Evolutionary conservation across 1,140 invertebrate genomes (phyloP), one percentile per base, ranked within the genome.

Genomic region (Wasmannia auropunctata): DNA sequence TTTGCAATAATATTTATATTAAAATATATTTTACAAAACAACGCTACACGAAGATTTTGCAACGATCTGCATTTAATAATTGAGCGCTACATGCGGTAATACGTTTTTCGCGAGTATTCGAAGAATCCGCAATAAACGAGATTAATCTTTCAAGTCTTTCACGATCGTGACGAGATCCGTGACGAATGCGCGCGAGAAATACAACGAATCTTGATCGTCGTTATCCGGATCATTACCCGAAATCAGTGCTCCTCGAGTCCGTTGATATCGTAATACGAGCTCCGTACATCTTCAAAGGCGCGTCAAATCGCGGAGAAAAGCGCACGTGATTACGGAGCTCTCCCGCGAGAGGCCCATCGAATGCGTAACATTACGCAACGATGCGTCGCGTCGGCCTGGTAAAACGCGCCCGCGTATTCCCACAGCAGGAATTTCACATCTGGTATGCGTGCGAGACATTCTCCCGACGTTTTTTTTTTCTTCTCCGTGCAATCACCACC

Each of bases 211-310:
- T 74, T 31, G 14, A 76, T 40, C 25, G 56, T 63, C 28, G 16
- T 80, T 69, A 8, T 10, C 51, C 60, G 60, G 16, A 3, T 80
- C 76, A 40, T 80, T 54, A 54, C 16, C 14, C 31, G 62, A 89
- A 87, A 90, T 81, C 85, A 89, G 79, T 37, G 88, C 77, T 84
- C 87, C 88, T 87, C 85, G 72, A 85, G 22, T 56, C 34, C 3
- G n/a, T 56, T 72, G 54, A 81, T 56, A 70, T 56, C 28, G 40
- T 5, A 40, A 63, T 37, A 19, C 14, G 54, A 2, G 40, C n/a
- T 54, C n/a, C 22, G 14, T 63, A 67, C 40, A 19, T 74, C 28
- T 51, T 60, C n/a, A 58, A 16, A 81, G 65, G 11, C 51, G 25
- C 19, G 19, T 58, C 49, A 81, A 79, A 70, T 70, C 25, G 34